Evolutionary conservation across 2,797 vertebrate genomes (phyloP).

Genomic region (Hoplostethus mediterraneus): DNA sequence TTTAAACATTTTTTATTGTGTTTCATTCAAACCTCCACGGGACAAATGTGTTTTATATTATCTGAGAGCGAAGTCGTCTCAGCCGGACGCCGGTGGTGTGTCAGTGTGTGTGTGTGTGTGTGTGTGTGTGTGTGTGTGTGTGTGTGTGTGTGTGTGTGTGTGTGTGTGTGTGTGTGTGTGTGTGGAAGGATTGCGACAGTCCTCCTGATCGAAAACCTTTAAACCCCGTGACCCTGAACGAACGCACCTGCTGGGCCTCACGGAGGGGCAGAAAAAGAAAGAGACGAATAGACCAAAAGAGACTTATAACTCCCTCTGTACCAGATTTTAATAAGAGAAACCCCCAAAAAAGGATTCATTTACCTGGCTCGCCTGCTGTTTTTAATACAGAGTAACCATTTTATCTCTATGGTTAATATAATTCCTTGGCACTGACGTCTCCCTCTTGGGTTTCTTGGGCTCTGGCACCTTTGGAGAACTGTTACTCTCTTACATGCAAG

Average conservation of each 20-base stretch:
- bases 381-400: conserved; percentile 73
- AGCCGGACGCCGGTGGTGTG: conserved; percentile 7
- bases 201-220: conserved; percentile 46
- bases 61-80: conserved; percentile 34
- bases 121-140: conserved; percentile 11
- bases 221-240: conserved; percentile 63
- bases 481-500: conserved; percentile 72
- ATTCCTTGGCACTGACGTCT: conserved; percentile 63
- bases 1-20: conserved; percentile 48
- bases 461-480: conserved; percentile 66
- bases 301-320: conserved; percentile 68
- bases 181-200: conserved; percentile 47
- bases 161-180: neutral
- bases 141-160: too few relatives aligned
- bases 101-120: too few relatives aligned
- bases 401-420: conserved; percentile 76
- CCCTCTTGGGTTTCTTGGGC: conserved; percentile 60
- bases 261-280: conserved; percentile 61
- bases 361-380: conserved; percentile 70
- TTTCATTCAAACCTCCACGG: conserved; percentile 45
- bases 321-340: conserved; percentile 74
- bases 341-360: conserved; percentile 61
- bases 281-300: conserved; percentile 65
- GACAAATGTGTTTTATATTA: conserved; percentile 77
- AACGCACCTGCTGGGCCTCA: conserved; percentile 66